Percentiles rank a stretch among this genome's conserved stretches.
phyloP scores from a whole-genome alignment of 2,797 vertebrate species.

The Tauraco hartlaubi region DNA sequence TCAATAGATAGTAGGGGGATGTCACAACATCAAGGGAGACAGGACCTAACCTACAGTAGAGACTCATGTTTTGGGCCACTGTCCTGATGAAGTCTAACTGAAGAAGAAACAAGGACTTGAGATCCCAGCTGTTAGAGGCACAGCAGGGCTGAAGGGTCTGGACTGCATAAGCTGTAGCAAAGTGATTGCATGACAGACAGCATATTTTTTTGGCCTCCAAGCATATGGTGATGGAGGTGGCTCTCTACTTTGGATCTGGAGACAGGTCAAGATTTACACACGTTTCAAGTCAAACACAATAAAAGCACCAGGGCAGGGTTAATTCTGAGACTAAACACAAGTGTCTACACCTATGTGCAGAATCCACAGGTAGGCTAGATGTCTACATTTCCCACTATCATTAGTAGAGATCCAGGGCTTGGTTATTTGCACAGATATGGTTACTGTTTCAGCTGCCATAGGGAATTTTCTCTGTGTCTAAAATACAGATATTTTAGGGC shows the following conservation, averaged over 20 bases:
- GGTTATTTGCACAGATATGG: not conserved
- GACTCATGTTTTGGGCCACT: not conserved
- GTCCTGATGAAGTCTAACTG: not conserved
- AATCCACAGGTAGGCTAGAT: not conserved
- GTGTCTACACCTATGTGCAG: not conserved
- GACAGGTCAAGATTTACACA: not conserved
- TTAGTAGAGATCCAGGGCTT: not conserved
- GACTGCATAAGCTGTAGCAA: not conserved
- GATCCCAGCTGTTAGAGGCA: not conserved
- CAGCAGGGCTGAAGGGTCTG: not conserved
- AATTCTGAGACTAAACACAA: not conserved
- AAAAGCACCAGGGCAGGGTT: not conserved
- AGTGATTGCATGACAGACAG: not conserved
- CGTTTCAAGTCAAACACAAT: not conserved
- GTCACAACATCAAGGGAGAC: not conserved
- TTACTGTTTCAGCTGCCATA: not conserved
- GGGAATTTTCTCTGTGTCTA: not conserved
- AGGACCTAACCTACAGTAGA: not conserved
- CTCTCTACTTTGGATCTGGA: not conserved
- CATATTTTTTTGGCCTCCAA: not conserved
- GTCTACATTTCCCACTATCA: not conserved
- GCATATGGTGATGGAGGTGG: not conserved
- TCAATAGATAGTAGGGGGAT: fast-evolving
- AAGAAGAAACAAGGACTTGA: not conserved
- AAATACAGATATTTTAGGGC: not conserved